These are phyloP conservation scores for Dallia pectoralis DNA, from an alignment of 2,797 vertebrate genomes.

Conservation along the genomic window DNA sequence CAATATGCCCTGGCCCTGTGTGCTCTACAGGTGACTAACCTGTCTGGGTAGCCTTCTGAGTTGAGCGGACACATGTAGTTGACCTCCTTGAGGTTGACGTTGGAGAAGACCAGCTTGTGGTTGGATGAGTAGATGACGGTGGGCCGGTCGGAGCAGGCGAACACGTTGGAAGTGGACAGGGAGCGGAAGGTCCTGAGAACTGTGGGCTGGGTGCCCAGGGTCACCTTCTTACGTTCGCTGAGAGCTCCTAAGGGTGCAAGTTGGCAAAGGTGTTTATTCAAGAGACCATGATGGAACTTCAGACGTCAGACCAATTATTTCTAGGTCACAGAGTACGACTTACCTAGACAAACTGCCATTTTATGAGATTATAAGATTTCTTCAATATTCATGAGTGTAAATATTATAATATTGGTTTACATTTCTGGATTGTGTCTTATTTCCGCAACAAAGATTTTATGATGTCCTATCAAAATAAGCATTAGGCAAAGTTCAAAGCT, in stretches of 20 bases:
- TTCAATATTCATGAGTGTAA: too few relatives aligned
- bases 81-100: constrained; percentile 99
- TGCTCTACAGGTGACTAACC: constrained; percentile 56
- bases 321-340: too few relatives aligned
- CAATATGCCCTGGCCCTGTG: too few relatives aligned
- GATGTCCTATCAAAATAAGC: not conserved
- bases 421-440: too few relatives aligned
- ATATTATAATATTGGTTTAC: too few relatives aligned
- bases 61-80: constrained; percentile 99
- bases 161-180: constrained; percentile 96
- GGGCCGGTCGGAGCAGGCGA: constrained; percentile 97
- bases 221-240: constrained; percentile 97
- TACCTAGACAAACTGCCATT: too few relatives aligned
- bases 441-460: too few relatives aligned
- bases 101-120: constrained; percentile 99
- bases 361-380: too few relatives aligned
- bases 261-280: too few relatives aligned
- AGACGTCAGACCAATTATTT: too few relatives aligned
- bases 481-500: not conserved
- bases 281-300: too few relatives aligned
- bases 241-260: constrained; percentile 82
- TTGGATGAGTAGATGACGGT: constrained; percentile 99
- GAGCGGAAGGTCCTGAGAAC: constrained; percentile 96
- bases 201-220: constrained; percentile 94
- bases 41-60: constrained; percentile 97